Evolutionary conservation across 2,888 invertebrate species (phyloP).

Genomic region (Oscheius sp.): DNA sequence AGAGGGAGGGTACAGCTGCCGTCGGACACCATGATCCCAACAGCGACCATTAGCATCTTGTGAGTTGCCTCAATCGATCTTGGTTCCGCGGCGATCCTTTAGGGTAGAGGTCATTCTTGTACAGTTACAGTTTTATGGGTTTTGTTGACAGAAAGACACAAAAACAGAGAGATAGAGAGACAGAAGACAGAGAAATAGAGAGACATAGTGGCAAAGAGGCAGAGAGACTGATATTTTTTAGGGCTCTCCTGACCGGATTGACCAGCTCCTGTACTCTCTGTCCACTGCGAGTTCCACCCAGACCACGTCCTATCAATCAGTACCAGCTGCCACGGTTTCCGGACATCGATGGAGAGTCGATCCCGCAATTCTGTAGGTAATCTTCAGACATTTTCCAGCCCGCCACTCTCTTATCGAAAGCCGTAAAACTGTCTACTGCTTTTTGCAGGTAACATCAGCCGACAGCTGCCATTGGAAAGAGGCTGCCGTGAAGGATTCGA

Average conservation of each 20-base stretch:
- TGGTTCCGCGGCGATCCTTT: background rate
- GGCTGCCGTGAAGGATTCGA: conserved; percentile 60
- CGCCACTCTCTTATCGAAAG: background rate
- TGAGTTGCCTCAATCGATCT: conserved; percentile 4
- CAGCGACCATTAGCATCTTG: background rate
- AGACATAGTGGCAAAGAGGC: background rate
- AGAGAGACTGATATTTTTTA: conserved; percentile 2
- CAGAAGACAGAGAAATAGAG: background rate
- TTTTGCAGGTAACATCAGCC: conserved; percentile 43
- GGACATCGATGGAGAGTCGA: conserved; percentile 46
- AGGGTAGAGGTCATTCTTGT: background rate
- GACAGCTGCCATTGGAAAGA: conserved; percentile 45
- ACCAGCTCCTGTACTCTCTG: conserved; percentile 53
- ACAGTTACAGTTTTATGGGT: background rate
- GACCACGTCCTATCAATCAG: conserved; percentile 70
- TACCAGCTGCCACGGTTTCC: conserved; percentile 64
- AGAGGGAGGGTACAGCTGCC: background rate
- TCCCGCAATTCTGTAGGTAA: conserved; percentile 55
- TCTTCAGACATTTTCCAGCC: background rate
- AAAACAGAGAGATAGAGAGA: too few relatives aligned
- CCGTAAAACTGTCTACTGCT: conserved; percentile 1
- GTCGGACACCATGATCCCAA: background rate
- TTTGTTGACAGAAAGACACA: too few relatives aligned
- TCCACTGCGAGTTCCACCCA: conserved; percentile 58
- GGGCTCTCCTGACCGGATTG: conserved; percentile 14